Evolutionary conservation across 92 coral and sea anemone genomes (phyloP).

Genomic region (Siderastrea radians): DNA sequence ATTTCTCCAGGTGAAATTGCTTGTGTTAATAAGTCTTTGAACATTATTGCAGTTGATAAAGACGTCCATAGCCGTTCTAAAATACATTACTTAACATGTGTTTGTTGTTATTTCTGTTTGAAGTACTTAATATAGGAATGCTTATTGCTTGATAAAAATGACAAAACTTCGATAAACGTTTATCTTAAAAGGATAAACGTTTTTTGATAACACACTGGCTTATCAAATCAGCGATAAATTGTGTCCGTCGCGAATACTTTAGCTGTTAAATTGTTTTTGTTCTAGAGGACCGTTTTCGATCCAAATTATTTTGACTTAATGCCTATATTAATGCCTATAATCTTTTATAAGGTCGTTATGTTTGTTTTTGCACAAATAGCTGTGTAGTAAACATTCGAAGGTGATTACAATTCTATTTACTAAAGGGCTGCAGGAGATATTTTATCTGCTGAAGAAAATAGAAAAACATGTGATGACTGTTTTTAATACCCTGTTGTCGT

Average conservation of each 20-base stretch:
- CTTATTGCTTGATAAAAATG: slow-evolving; percentile 14
- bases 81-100: slow-evolving; percentile 22
- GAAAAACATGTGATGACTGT: too few relatives aligned
- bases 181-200: not conserved
- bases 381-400: too few relatives aligned
- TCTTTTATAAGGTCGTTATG: too few relatives aligned
- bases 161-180: slow-evolving; percentile 2
- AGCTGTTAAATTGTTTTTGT: not conserved
- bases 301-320: too few relatives aligned
- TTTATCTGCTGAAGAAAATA: too few relatives aligned
- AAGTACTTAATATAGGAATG: slow-evolving; percentile 9
- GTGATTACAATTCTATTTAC: too few relatives aligned
- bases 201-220: slow-evolving; percentile 3
- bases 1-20: not conserved
- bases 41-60: not conserved
- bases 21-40: not conserved
- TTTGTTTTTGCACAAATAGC: too few relatives aligned
- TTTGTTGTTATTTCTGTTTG: slow-evolving; percentile 13
- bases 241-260: not conserved
- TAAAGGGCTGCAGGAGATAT: too few relatives aligned
- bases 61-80: slow-evolving; percentile 11
- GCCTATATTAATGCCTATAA: too few relatives aligned
- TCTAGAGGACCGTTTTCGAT: not conserved
- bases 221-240: slow-evolving; percentile 1
- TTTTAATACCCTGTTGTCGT: too few relatives aligned